These are phyloP conservation scores for Stictonetta naevosa DNA, from an alignment of 2,113 vertebrate genomes.

Conservation along the genomic window DNA sequence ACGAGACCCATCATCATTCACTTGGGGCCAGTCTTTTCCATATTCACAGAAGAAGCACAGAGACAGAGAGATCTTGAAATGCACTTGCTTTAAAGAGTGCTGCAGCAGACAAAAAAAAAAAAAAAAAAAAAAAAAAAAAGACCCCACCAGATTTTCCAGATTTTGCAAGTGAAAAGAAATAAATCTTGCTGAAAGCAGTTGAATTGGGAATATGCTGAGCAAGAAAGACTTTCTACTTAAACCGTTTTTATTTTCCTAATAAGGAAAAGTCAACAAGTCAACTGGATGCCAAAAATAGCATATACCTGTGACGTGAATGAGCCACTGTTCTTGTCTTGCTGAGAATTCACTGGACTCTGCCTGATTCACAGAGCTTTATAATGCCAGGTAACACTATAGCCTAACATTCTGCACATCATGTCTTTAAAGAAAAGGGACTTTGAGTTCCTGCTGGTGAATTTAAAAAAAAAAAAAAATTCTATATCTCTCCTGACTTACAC, in stretches of 20 bases:
- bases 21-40: background rate
- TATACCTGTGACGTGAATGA: constrained; percentile 42
- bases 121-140: background rate
- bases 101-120: background rate
- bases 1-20: background rate
- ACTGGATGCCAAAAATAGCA: constrained; percentile 25
- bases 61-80: background rate
- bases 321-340: constrained; percentile 35
- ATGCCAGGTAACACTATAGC: constrained; percentile 51
- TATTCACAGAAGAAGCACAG: background rate
- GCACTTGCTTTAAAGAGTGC: background rate
- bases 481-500: background rate
- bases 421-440: constrained; percentile 55
- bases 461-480: background rate
- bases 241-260: constrained; percentile 23
- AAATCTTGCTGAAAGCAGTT: background rate
- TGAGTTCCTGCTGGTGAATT: constrained; percentile 7
- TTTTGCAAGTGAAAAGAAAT: background rate
- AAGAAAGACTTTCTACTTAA: constrained; percentile 1
- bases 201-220: background rate
- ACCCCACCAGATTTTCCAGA: too few species aligned
- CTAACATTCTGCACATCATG: constrained; percentile 46
- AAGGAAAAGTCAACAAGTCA: constrained; percentile 38
- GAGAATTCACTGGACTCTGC: constrained; percentile 45
- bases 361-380: constrained; percentile 10